Evolutionary conservation across 2,888 invertebrate genomes (phyloP).

Genomic region (Oconnorella tubifera): DNA sequence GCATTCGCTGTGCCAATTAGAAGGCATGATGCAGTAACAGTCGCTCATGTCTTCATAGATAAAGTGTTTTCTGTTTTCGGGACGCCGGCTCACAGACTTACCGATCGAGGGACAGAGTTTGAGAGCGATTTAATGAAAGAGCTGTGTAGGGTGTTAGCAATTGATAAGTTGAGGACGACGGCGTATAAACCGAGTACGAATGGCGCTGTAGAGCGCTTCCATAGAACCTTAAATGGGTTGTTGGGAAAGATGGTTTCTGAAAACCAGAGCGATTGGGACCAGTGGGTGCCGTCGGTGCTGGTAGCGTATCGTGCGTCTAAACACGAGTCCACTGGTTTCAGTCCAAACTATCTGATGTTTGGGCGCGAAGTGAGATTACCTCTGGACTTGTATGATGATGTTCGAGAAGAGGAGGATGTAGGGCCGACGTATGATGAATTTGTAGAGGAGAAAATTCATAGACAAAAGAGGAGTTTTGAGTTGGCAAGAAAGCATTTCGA

Average conservation of each 20-base stretch:
- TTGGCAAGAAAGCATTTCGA: no score
- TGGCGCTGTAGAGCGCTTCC: not conserved
- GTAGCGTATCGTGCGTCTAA: no score
- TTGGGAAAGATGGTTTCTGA: not conserved
- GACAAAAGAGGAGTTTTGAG: no score
- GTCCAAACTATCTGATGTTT: no score
- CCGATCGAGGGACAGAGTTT: not conserved
- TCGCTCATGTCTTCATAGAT: not conserved
- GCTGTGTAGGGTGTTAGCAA: not conserved
- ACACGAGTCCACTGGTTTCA: no score
- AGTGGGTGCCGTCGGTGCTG: no score
- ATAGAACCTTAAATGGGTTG: not conserved
- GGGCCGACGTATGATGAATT: no score
- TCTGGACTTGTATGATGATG: no score
- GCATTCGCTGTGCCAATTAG: not conserved
- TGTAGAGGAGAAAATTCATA: no score
- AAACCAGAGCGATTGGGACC: not conserved
- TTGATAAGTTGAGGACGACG: not conserved
- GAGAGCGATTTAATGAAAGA: not conserved
- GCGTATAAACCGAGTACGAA: not conserved
- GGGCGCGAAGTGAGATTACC: no score
- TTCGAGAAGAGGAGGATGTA: no score
- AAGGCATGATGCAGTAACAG: not conserved
- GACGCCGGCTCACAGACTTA: not conserved
- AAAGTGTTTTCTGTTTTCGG: not conserved